Evolutionary conservation across 2,888 invertebrate genomes (phyloP).

Genomic region (Cosmopolites sordidus): DNA sequence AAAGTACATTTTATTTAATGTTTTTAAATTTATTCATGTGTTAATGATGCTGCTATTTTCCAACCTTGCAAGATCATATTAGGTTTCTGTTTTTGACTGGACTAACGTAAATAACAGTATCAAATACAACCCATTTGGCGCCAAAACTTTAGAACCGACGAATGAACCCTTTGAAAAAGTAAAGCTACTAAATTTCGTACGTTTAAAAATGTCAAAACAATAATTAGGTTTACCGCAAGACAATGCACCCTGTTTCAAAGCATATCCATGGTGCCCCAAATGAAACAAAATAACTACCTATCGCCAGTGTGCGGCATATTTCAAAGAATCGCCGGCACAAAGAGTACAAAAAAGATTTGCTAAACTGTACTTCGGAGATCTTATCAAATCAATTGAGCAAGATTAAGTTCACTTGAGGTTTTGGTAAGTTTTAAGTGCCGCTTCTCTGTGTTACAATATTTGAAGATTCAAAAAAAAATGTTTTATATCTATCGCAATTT

Average conservation of each 20-base stretch:
- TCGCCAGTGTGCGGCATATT: slow-evolving; percentile 15
- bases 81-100: too few relatives aligned
- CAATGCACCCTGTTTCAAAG: background rate
- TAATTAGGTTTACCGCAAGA: background rate
- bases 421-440: slow-evolving; percentile 1
- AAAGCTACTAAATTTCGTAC: background rate
- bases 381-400: slow-evolving; percentile 24
- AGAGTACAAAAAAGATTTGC: slow-evolving; percentile 17
- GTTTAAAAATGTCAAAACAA: slow-evolving; percentile 1
- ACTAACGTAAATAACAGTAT: background rate
- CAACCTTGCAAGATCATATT: too few relatives aligned
- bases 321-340: slow-evolving; percentile 20
- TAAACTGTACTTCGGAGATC: slow-evolving; percentile 17
- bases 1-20: too few relatives aligned
- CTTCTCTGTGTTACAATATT: background rate
- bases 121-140: background rate
- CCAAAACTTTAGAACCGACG: background rate
- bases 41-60: too few relatives aligned
- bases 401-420: slow-evolving; percentile 11
- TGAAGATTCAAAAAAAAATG: too few relatives aligned
- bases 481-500: too few relatives aligned
- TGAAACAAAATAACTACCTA: slow-evolving; percentile 4
- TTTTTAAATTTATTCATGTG: too few relatives aligned
- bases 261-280: too few relatives aligned
- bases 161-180: background rate